A percentile compares a stretch with the other conserved stretches of the same genome.
Conservation (phyloP, 1,140 invertebrate species). For the Steinernema khuongi region DNA sequence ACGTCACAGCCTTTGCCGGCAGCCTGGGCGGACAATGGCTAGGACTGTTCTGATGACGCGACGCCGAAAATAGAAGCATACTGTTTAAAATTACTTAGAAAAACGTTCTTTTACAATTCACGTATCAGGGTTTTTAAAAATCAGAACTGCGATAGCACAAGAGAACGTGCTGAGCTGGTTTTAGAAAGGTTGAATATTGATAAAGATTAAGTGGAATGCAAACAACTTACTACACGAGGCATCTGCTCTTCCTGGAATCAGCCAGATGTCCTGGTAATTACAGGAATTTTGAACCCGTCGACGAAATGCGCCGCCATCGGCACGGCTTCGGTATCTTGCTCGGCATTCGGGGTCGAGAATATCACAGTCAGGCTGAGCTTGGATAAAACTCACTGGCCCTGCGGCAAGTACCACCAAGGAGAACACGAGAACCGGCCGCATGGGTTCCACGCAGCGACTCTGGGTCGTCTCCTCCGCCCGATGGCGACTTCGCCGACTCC, state of each 20-base stretch:
- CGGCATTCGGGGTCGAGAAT: constrained; percentile 48
- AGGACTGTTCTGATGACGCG: no score
- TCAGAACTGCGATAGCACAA: no score
- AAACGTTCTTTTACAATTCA: background rate
- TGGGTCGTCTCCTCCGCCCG: constrained; percentile 13
- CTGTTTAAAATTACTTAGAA: no score
- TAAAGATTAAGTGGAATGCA: no score
- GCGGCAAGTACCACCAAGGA: background rate
- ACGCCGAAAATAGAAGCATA: background rate
- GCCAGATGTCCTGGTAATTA: constrained; percentile 57
- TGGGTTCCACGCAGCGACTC: constrained; percentile 11
- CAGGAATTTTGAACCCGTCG: constrained; percentile 34
- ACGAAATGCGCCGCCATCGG: constrained; percentile 20
- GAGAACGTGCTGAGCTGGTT: no score
- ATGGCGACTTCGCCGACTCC: constrained; percentile 11
- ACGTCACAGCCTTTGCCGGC: no score
- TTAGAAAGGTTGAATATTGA: no score
- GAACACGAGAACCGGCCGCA: constrained; percentile 14
- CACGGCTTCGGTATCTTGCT: constrained; percentile 32
- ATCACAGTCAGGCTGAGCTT: constrained; percentile 38
- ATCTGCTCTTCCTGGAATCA: constrained; percentile 56
- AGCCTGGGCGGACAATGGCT: no score
- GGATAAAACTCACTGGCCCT: background rate
- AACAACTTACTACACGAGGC: constrained; percentile 54
- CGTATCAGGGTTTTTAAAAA: background rate